A percentile compares a stretch with the other conserved stretches of the same genome.
Conservation (phyloP, 2,888 invertebrate species). For the Leucophora obtusa region DNA sequence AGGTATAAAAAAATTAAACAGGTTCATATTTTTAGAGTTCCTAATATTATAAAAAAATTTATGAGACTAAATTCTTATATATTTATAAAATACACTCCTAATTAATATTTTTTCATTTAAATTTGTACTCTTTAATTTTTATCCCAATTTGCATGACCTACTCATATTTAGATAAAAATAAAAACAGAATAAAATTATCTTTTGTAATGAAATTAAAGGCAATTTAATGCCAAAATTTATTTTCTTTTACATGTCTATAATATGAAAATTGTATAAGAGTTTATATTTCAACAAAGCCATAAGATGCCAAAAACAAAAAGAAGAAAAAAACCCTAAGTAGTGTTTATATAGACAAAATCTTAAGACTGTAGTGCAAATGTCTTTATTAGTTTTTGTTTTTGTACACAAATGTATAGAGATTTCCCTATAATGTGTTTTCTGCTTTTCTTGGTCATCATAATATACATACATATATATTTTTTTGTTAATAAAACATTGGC, state of each 20-base stretch:
- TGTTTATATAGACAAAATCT: background rate
- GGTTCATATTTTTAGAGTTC: no score
- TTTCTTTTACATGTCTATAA: background rate
- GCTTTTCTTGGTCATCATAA: background rate
- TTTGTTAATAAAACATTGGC: background rate
- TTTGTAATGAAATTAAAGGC: background rate
- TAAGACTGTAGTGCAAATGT: slow-evolving; percentile 1
- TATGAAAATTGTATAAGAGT: background rate
- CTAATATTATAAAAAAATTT: no score
- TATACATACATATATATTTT: background rate
- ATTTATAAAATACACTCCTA: background rate
- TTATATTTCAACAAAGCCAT: background rate
- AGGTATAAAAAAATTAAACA: no score
- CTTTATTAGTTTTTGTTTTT: slow-evolving; percentile 23
- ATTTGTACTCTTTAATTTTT: background rate
- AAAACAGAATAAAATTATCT: background rate
- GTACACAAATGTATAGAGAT: background rate
- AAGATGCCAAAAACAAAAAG: slow-evolving; percentile 1
- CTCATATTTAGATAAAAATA: background rate
- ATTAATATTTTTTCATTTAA: no score
- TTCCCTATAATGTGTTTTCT: background rate
- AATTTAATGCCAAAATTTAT: background rate
- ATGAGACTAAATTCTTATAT: no score
- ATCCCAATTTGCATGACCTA: background rate
- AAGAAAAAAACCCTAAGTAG: background rate